These are phyloP conservation scores for Trissolcus basalis DNA, from an alignment of 1,140 invertebrate species.

Conservation along the genomic window DNA sequence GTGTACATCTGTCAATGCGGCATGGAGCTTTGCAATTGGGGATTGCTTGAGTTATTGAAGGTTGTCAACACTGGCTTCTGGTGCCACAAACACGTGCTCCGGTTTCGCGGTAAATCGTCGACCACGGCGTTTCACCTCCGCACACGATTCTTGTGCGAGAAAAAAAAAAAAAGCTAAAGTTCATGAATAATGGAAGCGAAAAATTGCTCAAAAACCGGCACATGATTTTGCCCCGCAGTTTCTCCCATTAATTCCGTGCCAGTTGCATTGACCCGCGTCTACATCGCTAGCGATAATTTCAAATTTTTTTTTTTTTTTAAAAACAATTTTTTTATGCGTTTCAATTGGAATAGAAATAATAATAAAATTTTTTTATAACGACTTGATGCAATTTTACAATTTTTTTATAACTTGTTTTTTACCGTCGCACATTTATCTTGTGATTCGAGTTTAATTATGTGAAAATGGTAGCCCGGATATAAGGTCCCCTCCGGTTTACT, in stretches of 20 bases:
- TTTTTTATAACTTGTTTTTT: too few species aligned
- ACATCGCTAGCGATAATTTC: too few species aligned
- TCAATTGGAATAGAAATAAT: too few species aligned
- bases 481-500: too few species aligned
- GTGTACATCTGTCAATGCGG: slow-evolving; percentile 64
- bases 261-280: slow-evolving; percentile 4
- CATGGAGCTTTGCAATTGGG: slow-evolving; percentile 60
- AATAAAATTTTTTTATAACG: too few species aligned
- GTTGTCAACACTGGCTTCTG: slow-evolving; percentile 69
- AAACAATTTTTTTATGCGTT: too few species aligned
- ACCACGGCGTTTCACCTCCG: slow-evolving; percentile 30
- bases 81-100: slow-evolving; percentile 71
- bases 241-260: slow-evolving; percentile 38
- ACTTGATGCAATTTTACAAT: too few species aligned
- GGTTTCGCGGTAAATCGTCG: slow-evolving; percentile 69
- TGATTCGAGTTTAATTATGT: too few species aligned
- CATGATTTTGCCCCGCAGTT: slow-evolving; percentile 27
- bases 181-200: slow-evolving; percentile 49
- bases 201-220: slow-evolving; percentile 43
- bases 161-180: slow-evolving; percentile 45
- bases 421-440: too few species aligned
- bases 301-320: too few species aligned
- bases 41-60: slow-evolving; percentile 64
- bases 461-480: too few species aligned
- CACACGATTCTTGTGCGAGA: slow-evolving; percentile 34